A percentile compares a stretch with the other conserved stretches of the same genome.
Evolutionary conservation across 2,797 vertebrate species (phyloP).

Genomic region (Bradypodion pumilum): DNA sequence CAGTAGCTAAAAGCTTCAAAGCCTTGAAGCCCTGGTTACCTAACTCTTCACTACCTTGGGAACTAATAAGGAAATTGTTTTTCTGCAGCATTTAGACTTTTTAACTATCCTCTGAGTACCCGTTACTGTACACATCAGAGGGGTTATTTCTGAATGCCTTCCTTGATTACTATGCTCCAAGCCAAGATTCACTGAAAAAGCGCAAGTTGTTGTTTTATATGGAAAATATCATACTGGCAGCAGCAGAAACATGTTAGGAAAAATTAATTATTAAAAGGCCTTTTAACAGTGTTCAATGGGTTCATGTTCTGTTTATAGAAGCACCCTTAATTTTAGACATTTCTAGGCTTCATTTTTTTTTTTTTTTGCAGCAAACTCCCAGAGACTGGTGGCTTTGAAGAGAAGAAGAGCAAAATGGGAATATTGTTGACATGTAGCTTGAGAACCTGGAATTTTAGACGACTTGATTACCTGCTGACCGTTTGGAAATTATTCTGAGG

Average conservation of each 20-base stretch:
- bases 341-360: not conserved
- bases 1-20: not conserved
- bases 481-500: conserved; percentile 29
- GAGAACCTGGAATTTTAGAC: not conserved
- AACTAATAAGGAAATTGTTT: not conserved
- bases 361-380: not conserved
- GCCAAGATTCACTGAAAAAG: not conserved
- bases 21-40: not conserved
- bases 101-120: no score
- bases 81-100: not conserved
- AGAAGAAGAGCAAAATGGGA: not conserved
- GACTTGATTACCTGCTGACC: conserved; percentile 27
- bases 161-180: not conserved
- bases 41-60: not conserved
- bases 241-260: not conserved
- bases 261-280: not conserved
- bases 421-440: conserved; percentile 10
- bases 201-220: not conserved
- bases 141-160: not conserved
- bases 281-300: not conserved
- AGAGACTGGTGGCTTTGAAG: not conserved
- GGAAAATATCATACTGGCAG: not conserved
- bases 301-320: not conserved
- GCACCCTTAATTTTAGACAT: not conserved
- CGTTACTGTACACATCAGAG: not conserved